These are phyloP conservation scores for Drosophila mercatorum DNA, from an alignment of 2,888 invertebrate species.

Conservation along the genomic window DNA sequence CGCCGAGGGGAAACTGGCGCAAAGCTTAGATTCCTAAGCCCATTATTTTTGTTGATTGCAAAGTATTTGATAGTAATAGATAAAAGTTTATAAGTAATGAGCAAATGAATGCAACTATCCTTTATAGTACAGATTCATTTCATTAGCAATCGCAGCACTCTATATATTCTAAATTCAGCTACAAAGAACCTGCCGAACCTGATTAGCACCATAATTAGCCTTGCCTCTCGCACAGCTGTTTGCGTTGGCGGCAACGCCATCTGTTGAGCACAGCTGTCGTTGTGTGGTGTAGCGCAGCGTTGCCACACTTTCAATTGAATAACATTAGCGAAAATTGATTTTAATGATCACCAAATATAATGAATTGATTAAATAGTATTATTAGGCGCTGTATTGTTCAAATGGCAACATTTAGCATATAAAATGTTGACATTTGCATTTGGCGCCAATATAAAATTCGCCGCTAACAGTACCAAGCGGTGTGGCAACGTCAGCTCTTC, in stretches of 20 bases:
- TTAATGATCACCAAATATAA: neutral
- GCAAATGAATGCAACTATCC: neutral
- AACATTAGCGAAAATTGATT: neutral
- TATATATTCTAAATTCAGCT: neutral
- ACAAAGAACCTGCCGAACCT: neutral
- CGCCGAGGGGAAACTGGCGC: neutral
- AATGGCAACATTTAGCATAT: neutral
- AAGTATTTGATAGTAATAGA: neutral
- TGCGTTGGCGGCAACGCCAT: slow-evolving; percentile 30
- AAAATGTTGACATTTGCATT: slow-evolving; percentile 7
- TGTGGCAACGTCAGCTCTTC: slow-evolving; percentile 41
- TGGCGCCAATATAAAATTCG: slow-evolving; percentile 51
- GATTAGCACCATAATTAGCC: neutral
- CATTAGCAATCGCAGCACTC: neutral
- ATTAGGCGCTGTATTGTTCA: neutral
- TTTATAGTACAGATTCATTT: neutral
- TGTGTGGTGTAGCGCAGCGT: slow-evolving; percentile 18
- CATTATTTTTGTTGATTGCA: neutral
- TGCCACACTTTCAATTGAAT: slow-evolving; percentile 21
- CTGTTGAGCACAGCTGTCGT: slow-evolving; percentile 36
- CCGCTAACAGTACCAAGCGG: neutral
- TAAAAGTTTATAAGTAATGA: neutral
- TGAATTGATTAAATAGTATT: slow-evolving; percentile 7
- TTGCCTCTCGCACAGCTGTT: slow-evolving; percentile 36
- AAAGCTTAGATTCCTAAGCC: neutral